These are phyloP conservation scores for Myotis davidii DNA, from an alignment of 2,113 vertebrate genomes.

Conservation along the genomic window DNA sequence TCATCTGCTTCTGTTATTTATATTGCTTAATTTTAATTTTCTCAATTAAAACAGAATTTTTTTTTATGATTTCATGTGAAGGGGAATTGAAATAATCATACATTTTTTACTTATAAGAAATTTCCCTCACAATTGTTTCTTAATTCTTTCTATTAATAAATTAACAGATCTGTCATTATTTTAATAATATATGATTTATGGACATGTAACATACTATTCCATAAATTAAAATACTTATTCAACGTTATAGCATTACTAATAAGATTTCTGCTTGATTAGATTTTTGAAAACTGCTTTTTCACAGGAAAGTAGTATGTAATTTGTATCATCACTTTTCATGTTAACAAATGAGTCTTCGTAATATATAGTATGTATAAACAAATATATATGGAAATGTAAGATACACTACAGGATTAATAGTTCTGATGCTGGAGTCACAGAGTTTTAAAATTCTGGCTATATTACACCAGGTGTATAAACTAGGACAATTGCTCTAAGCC, in stretches of 20 bases:
- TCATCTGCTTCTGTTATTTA: neutral
- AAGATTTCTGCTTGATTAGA: neutral
- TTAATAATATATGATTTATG: neutral
- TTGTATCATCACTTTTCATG: neutral
- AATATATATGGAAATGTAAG: neutral
- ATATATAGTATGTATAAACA: neutral
- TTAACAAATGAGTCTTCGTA: neutral
- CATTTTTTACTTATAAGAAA: neutral
- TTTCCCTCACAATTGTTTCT: neutral
- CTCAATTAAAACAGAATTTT: constrained; percentile 19
- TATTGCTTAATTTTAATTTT: constrained; percentile 44
- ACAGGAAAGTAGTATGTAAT: neutral
- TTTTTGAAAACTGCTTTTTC: constrained; percentile 14
- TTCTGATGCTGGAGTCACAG: neutral
- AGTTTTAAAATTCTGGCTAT: constrained; percentile 5
- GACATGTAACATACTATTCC: neutral
- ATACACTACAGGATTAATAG: neutral
- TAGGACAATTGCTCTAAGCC: constrained; percentile 56
- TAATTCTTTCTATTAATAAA: neutral
- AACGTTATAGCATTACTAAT: neutral
- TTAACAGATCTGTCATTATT: neutral
- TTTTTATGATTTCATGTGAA: constrained; percentile 8
- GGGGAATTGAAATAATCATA: neutral
- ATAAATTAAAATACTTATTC: constrained; percentile 5
- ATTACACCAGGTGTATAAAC: neutral